Evolutionary conservation across 2,888 invertebrate genomes (phyloP), one percentile per base, ranked within the genome.

Genomic region (Globia sparganii): DNA sequence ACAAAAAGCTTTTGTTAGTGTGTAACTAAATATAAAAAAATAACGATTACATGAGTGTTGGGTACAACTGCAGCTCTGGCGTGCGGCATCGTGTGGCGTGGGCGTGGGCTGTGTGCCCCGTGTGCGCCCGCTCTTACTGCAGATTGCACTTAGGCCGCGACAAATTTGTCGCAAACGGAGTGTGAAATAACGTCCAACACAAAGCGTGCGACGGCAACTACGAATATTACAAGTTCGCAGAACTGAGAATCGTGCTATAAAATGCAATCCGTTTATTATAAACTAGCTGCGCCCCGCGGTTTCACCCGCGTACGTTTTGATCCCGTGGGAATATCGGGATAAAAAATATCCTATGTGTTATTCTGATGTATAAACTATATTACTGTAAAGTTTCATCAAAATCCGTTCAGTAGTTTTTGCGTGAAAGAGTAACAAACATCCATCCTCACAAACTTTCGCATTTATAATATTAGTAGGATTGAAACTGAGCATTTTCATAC

Each of bases 151-250:
- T 37, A 53, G 21, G 31, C 13, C 46, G 11, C 40, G 34, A 78
- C 59, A 28, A 49, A 77, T 49, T 56, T 67, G 70, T 46, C 77
- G 53, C 46, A 43, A 77, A 37, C 71, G 40, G 37, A 83, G 58
- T 72, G 72, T 73, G 40, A 71, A 80, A 65, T 73, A 72, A n/a
- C 62, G 31, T 75, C 37, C 46, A 28, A n/a, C 53, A 56, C 66
- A 49, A 61, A 49, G 46, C 71, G 34, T 71, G 43, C 25, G 31
- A 43, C 31, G 43, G 21, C 49, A 31, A 56, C 43, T 43, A 58
- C 31, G 28, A 40, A 18, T 49, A 43, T 25, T 21, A 53, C 13
- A 43, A 75, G 21, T 46, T 40, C 8, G 34, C 61, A 40, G 31
- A 56, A 56, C 15, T 25, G 21, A n/a, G 15, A 37, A 64, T 46